Evolutionary conservation across 2,888 invertebrate species (phyloP).

Genomic region (Aleiodes leptofemur): DNA sequence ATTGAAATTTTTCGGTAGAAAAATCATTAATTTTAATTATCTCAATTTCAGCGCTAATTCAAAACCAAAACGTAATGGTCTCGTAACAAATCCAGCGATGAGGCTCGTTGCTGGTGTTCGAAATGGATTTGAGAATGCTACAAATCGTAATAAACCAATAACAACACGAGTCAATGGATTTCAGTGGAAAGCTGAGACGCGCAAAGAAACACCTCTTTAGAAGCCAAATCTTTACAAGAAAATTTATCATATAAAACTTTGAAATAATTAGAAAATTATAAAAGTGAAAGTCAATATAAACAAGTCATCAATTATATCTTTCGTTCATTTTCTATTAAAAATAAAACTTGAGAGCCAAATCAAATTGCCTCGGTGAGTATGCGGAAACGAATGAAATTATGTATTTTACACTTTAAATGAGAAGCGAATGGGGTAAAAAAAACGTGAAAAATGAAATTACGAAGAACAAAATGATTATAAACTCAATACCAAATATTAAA

Average conservation of each 20-base stretch:
- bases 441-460: conserved; percentile 47
- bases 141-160: conserved; percentile 75
- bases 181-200: conserved; percentile 80
- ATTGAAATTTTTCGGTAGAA: not conserved
- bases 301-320: not conserved
- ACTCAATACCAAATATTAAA: conserved; percentile 73
- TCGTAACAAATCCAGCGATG: conserved; percentile 91
- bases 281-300: conserved; percentile 36
- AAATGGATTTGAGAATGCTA: conserved; percentile 82
- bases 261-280: conserved; percentile 11
- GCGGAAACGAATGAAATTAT: conserved; percentile 51
- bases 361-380: conserved; percentile 72
- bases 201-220: conserved; percentile 88
- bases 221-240: conserved; percentile 62
- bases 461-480: conserved; percentile 52
- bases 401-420: conserved; percentile 33
- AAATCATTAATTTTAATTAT: not conserved
- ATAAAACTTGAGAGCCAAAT: conserved; percentile 71
- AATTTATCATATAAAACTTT: conserved; percentile 20
- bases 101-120: conserved; percentile 86
- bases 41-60: conserved; percentile 73
- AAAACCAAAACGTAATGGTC: conserved; percentile 88
- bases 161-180: conserved; percentile 81
- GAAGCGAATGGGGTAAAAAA: conserved; percentile 40
- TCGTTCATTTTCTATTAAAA: conserved; percentile 53